Base-by-base conservation (phyloP, 2,888 invertebrate genomes). In the Gastracanthus pulcherrimus region DNA sequence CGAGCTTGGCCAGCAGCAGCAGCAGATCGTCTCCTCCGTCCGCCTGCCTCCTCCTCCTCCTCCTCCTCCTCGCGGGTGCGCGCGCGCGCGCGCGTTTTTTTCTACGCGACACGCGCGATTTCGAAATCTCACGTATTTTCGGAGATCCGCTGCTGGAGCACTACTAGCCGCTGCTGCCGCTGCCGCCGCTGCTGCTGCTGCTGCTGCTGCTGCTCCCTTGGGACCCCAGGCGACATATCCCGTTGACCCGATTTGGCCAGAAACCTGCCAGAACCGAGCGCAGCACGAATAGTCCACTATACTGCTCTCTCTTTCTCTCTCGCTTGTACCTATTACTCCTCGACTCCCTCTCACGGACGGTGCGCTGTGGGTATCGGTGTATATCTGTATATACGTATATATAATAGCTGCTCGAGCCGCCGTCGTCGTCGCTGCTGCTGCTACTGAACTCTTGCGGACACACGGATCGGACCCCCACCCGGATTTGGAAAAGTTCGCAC, bases 241-340 rank as follows among this genome's bases (percentile, higher is more conserved):
- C 77, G 81, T 81, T 81, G 77, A 77, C 77, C 77, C 69, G 74
- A 81, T 77, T 81, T 81, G 81, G 77, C 45, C 34, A 81, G 69
- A 77, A 75, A 77, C 76, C 70, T 80, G 80, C 67, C 60, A 41
- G 66, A 66, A 60, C 41, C 66, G 79, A 55, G 64, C 31, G 64
- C 71, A 41, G 60, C 48, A 29, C 69, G 48, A 69, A 75, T 75
- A 75, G 62, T 75, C 7, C 2, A 16, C 36, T 75, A n/a, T n/a
- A n/a, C n/a, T n/a, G n/a, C n/a, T n/a, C n/a, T n/a, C n/a, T n/a
- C n/a, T n/a, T n/a, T n/a, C n/a, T n/a, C n/a, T n/a, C n/a, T n/a
- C n/a, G n/a, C n/a, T n/a, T n/a, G n/a, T n/a, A n/a, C n/a, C n/a
- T n/a, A n/a, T n/a, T n/a, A n/a, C n/a, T n/a, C n/a, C n/a, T n/a